A percentile compares a stretch with the other conserved stretches of the same genome.
Evolutionary conservation across 2,113 vertebrate species (phyloP).

Genomic region (Sapayoa aenigma): DNA sequence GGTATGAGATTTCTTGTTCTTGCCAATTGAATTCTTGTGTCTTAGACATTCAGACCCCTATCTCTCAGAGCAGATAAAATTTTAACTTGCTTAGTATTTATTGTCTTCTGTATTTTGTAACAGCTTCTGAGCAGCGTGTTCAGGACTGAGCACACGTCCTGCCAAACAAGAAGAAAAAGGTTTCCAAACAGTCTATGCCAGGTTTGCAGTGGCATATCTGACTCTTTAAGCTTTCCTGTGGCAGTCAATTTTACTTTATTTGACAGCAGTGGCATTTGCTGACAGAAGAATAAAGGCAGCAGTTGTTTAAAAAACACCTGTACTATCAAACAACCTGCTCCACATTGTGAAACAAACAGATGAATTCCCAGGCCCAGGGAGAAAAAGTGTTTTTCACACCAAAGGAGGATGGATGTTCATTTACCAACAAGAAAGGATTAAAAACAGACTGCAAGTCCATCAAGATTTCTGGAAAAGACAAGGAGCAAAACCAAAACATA

Average conservation of each 20-base stretch:
- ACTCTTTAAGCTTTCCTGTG: slow-evolving; percentile 36
- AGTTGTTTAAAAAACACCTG: slow-evolving; percentile 14
- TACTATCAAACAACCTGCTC: slow-evolving; percentile 42
- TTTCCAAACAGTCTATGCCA: neutral
- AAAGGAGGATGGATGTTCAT: slow-evolving; percentile 33
- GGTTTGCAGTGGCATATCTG: neutral
- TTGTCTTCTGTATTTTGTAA: neutral
- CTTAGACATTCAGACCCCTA: slow-evolving; percentile 11
- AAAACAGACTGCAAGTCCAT: neutral
- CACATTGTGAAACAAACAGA: slow-evolving; percentile 20
- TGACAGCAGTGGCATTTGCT: slow-evolving; percentile 46
- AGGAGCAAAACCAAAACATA: neutral
- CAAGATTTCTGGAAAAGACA: neutral
- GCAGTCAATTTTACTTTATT: slow-evolving; percentile 54
- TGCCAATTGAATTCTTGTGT: neutral
- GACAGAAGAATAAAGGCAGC: slow-evolving; percentile 48
- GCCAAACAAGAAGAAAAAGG: slow-evolving; percentile 9
- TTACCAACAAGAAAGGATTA: slow-evolving; percentile 16
- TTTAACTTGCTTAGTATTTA: slow-evolving; percentile 1
- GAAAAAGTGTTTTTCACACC: slow-evolving; percentile 21
- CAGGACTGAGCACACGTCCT: neutral
- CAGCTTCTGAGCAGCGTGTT: neutral
- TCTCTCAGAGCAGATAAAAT: slow-evolving; percentile 40
- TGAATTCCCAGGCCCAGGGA: slow-evolving; percentile 11
- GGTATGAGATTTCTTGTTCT: neutral